Base-by-base conservation (phyloP, 1,140 invertebrate genomes). In the Leptopilina boulardi region DNA sequence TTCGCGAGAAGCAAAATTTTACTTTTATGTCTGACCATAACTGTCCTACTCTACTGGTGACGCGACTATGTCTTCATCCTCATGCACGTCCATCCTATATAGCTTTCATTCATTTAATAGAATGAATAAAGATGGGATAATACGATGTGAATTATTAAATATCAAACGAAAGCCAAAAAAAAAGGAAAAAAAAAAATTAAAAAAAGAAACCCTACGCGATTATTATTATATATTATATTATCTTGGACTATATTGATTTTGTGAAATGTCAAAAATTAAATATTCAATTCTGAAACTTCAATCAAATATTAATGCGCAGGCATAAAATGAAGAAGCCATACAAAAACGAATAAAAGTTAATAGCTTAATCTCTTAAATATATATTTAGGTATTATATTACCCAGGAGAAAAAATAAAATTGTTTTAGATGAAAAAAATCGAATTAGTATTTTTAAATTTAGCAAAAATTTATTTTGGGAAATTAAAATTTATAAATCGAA, bases 11-110 rank as follows among this genome's bases (percentile, higher is more conserved):
- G 56, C 21, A 6, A 38, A 30, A 66, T 66, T 66, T 30, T 30
- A 66, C 56, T 66, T 66, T 30, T 21, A 15, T n/a, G 56, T 30
- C 56, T 66, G 56, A 66, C 56, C 56, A 66, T 26, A 66, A 66
- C 19, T 66, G 56, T 66, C 56, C 56, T 66, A 66, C 56, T 66
- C 56, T 23, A 66, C 56, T 66, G 56, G n/a, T 26, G 23, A 21
- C 56, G 21, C 21, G 11, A 23, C 21, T 66, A 23, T 66, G 23
- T 21, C 56, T 66, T 66, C 56, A 66, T 15, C 19, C 56, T 4
- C 15, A 11, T 59, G n/a, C n/a, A n/a, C 11, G 9, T 23, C 18
- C 19, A n/a, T n/a, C n/a, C n/a, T n/a, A n/a, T 66, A n/a, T 3
- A 26, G 15, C 21, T 13, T 66, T 66, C 23, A 66, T 30, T 26